Evolutionary conservation across 2,888 invertebrate genomes (phyloP).

Genomic region (Napeogenes inachia): DNA sequence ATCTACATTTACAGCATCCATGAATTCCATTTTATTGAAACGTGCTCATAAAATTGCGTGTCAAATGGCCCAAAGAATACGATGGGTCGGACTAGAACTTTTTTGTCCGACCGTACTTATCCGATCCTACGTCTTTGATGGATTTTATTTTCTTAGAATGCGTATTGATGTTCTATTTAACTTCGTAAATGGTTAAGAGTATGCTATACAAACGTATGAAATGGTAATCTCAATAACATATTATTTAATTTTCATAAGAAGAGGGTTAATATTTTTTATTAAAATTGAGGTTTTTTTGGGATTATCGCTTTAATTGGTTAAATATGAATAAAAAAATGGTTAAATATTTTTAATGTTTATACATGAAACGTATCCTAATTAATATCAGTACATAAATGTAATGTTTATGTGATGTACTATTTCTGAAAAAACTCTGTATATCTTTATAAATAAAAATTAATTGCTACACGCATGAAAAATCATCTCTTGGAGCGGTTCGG

Average conservation of each 20-base stretch:
- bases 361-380: no score
- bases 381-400: no score
- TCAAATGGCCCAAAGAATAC: conserved; percentile 52
- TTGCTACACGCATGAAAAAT: no score
- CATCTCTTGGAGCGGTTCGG: no score
- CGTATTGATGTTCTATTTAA: not conserved
- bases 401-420: no score
- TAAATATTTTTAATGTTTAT: no score
- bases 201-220: not conserved
- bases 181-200: not conserved
- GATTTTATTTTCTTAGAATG: conserved; percentile 27
- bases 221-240: not conserved
- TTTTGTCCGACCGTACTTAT: conserved; percentile 45
- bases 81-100: conserved; percentile 37
- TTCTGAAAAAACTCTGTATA: no score
- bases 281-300: no score
- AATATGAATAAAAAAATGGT: no score
- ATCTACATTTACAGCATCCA: conserved; percentile 33
- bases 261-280: not conserved
- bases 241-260: not conserved
- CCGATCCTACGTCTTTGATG: conserved; percentile 29
- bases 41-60: conserved; percentile 56
- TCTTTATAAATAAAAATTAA: no score
- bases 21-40: conserved; percentile 59
- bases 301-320: no score